Conservation (phyloP, 2,888 invertebrate genomes). For the Blastobasis adustella region DNA sequence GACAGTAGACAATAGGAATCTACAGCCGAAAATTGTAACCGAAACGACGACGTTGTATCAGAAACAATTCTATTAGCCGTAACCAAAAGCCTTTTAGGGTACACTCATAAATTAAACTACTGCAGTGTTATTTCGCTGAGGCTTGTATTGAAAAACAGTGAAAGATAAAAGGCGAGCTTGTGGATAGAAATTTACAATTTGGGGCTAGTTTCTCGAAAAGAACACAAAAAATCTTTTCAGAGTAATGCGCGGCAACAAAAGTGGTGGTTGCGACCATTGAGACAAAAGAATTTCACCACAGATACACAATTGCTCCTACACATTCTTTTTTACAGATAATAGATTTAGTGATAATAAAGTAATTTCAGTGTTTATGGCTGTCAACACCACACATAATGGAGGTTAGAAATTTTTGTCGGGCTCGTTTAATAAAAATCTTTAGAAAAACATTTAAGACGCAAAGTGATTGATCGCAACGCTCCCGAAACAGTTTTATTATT, state of each 20-base stretch:
- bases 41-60: constrained; percentile 34
- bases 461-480: too few relatives aligned
- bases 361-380: constrained; percentile 41
- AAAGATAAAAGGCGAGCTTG: constrained; percentile 33
- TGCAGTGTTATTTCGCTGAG: constrained; percentile 3
- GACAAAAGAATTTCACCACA: constrained; percentile 55
- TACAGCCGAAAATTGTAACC: constrained; percentile 39
- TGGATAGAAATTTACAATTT: constrained; percentile 41
- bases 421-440: constrained; percentile 29
- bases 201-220: constrained; percentile 33
- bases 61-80: constrained; percentile 42
- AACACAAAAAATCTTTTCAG: constrained; percentile 39
- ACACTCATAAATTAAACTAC: constrained; percentile 1
- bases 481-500: too few relatives aligned
- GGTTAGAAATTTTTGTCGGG: constrained; percentile 17
- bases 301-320: constrained; percentile 56
- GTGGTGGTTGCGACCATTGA: constrained; percentile 26
- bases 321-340: constrained; percentile 32
- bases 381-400: constrained; percentile 51
- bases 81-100: constrained; percentile 37
- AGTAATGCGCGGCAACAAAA: constrained; percentile 47
- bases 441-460: constrained; percentile 14
- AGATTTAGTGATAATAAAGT: constrained; percentile 31
- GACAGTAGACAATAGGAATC: constrained; percentile 36
- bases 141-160: constrained; percentile 20